A percentile compares a stretch with the other conserved stretches of the same genome.
Conservation (phyloP, 2,888 invertebrate genomes). For the Drosophila histrio region DNA sequence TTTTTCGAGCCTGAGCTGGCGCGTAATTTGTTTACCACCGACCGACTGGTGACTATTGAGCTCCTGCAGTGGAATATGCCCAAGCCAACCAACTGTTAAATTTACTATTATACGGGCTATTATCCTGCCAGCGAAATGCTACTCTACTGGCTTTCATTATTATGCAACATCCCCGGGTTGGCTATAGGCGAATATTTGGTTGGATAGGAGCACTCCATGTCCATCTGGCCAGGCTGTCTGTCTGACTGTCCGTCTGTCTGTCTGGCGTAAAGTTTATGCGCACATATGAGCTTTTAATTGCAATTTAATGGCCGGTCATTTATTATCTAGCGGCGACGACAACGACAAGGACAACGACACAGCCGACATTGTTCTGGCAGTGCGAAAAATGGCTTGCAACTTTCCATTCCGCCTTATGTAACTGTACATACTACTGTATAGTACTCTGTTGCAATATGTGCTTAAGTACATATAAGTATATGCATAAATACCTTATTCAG, state of each 20-base stretch:
- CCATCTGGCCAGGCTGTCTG: constrained; percentile 24
- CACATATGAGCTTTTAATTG: constrained; percentile 83
- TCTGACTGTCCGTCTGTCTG: constrained; percentile 21
- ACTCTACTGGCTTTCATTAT: constrained; percentile 56
- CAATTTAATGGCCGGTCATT: constrained; percentile 83
- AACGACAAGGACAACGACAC: constrained; percentile 34
- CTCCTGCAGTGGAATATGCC: constrained; percentile 43
- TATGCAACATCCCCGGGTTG: constrained; percentile 52
- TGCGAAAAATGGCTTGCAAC: constrained; percentile 50
- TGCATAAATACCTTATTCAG: background rate
- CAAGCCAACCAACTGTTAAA: constrained; percentile 73
- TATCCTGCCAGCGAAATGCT: constrained; percentile 60
- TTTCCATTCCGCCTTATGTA: constrained; percentile 46
- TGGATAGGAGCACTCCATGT: constrained; percentile 12
- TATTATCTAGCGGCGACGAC: constrained; percentile 81
- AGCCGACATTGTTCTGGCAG: constrained; percentile 59
- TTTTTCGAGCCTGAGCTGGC: constrained; percentile 37
- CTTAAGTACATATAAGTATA: constrained; percentile 8
- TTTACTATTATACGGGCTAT: constrained; percentile 79
- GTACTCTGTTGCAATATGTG: constrained; percentile 14
- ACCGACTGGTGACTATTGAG: constrained; percentile 46
- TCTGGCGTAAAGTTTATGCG: constrained; percentile 73
- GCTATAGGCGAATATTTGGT: constrained; percentile 60
- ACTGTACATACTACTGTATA: constrained; percentile 15
- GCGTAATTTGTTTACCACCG: constrained; percentile 77